Base-by-base conservation (phyloP, 2,797 vertebrate species). In the Ambastaia sidthimunki region DNA sequence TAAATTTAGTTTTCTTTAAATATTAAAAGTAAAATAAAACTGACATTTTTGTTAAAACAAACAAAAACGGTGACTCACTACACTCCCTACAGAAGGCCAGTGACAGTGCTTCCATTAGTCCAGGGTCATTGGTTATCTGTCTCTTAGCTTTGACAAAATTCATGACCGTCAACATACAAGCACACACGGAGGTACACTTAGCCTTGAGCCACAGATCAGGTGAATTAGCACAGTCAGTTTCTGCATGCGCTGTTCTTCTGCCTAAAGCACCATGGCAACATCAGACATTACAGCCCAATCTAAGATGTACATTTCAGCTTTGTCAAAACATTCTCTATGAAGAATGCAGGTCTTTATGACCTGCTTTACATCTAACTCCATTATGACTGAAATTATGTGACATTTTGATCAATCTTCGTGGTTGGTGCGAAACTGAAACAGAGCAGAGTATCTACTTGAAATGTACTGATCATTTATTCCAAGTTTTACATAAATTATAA, bases 381-480 rank as follows among this genome's bases (percentile, higher is more conserved):
- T 41, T 41, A 41, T 1, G 7, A 1, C 9, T 41, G 37, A 41
- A 41, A 41, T 41, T 5, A 41, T 1, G 7, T 10, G 9, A 9
- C 7, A 41, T 41, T 41, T 48, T 62, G 11, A 57, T 55, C 4
- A 34, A 19, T 21, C 62, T 47, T 44, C 1, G 19, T 37, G 55
- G 7, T 77, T 71, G 12, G 55, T 59, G 76, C 66, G 62, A 78
- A 80, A 71, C 75, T 83, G 59, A 57, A 83, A 91, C 85, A 87
- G 85, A 90, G 90, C 86, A 85, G 85, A 90, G 67, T 84, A 92
- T 88, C 87, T 92, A 89, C 88, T 90, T 88, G 87, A 86, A 90
- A 92, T 85, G 87, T 88, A 91, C 88, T 90, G 89, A 89, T 87
- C 81, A 91, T 93, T 93, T 93, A 93, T 93, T 93, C 90, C 86